Conservation (phyloP, 2,113 vertebrate genomes). For the Menidia beryllina region DNA sequence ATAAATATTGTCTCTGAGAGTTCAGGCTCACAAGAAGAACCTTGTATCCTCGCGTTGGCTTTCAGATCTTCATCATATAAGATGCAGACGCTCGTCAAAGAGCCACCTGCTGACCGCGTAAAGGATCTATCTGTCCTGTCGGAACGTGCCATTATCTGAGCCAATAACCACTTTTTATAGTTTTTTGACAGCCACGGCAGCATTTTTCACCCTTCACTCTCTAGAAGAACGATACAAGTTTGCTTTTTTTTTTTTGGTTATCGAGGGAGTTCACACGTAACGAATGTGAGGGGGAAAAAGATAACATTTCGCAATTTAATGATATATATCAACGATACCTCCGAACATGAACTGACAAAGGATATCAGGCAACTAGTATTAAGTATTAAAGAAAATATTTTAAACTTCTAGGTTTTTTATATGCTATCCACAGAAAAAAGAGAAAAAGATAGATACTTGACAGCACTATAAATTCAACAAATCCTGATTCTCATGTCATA, state of each 20-base stretch:
- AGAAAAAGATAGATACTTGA: no score
- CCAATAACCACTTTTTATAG: constrained; percentile 16
- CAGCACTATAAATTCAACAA: not conserved
- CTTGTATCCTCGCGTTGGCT: constrained; percentile 19
- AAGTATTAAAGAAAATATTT: no score
- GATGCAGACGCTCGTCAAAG: not conserved
- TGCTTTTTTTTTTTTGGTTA: no score
- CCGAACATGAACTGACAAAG: not conserved
- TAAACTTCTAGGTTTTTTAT: no score
- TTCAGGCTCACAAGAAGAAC: not conserved
- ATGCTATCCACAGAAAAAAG: no score
- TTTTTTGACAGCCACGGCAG: constrained; percentile 14
- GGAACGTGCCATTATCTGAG: constrained; percentile 12
- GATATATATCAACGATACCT: no score
- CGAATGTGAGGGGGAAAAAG: not conserved
- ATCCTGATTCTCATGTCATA: not conserved
- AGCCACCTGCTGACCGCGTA: not conserved
- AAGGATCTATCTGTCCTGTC: constrained; percentile 7
- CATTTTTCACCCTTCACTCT: not conserved
- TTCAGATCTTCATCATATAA: constrained; percentile 18
- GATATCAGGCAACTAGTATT: not conserved
- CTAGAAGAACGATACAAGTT: not conserved
- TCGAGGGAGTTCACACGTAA: not conserved
- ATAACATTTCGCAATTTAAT: not conserved
- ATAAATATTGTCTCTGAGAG: constrained; percentile 1